Percentiles rank a stretch among this genome's conserved stretches.
Conservation (phyloP, 1,140 invertebrate genomes). For the Drosophila repletoides region DNA sequence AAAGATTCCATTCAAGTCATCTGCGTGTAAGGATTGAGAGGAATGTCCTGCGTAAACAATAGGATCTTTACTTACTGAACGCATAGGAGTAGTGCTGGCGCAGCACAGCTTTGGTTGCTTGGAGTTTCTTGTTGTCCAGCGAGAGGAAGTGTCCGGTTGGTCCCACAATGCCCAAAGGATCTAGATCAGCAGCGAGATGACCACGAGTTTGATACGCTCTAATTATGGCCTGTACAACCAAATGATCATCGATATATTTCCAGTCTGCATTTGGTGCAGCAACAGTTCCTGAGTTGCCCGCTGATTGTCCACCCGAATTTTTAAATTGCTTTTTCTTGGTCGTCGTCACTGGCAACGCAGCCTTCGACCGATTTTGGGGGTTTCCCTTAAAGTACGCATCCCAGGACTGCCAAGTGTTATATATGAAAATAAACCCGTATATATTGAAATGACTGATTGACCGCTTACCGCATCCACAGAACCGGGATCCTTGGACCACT, state of each 20-base stretch:
- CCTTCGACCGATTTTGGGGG: not conserved
- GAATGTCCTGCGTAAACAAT: not conserved
- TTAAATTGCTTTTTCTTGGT: not conserved
- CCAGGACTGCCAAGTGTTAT: slow-evolving; percentile 43
- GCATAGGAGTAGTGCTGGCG: slow-evolving; percentile 57
- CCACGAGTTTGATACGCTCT: slow-evolving; percentile 97
- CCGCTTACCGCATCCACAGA: slow-evolving; percentile 38
- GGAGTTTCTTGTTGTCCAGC: slow-evolving; percentile 82
- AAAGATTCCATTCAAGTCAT: slow-evolving; percentile 61
- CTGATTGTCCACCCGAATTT: too few species aligned
- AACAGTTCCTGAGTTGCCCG: too few species aligned
- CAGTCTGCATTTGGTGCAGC: slow-evolving; percentile 84
- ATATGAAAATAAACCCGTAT: too few species aligned
- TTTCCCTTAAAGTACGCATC: slow-evolving; percentile 50
- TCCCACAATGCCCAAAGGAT: slow-evolving; percentile 91
- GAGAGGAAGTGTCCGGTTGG: slow-evolving; percentile 9
- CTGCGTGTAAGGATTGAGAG: slow-evolving; percentile 4
- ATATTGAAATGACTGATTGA: not conserved
- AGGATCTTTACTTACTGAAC: slow-evolving; percentile 43
- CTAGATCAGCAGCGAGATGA: slow-evolving; percentile 95
- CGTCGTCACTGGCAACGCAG: not conserved
- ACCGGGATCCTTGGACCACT: slow-evolving; percentile 26
- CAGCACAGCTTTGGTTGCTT: slow-evolving; percentile 75
- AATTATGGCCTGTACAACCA: slow-evolving; percentile 99
- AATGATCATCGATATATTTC: slow-evolving; percentile 97